Conservation (phyloP, 2,113 vertebrate genomes). For the Climacteris rufus region DNA sequence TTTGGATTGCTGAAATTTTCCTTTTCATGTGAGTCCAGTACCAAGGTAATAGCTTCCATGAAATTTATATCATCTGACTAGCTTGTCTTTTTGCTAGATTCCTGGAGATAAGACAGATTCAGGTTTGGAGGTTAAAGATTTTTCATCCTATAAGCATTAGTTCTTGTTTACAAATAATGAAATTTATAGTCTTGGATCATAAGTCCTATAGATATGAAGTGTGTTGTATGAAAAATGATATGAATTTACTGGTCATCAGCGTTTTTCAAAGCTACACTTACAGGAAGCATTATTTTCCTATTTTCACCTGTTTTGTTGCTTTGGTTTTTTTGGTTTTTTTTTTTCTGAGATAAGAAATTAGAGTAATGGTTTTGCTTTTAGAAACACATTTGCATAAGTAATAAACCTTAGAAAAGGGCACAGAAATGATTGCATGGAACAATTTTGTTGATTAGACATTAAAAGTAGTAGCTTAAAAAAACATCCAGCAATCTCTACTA, state of each 20-base stretch:
- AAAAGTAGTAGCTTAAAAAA: not conserved
- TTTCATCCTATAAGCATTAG: not conserved
- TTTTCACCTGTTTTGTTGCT: not conserved
- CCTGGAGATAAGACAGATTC: not conserved
- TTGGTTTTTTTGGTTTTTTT: not conserved
- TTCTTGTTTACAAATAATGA: not conserved
- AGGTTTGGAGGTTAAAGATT: not conserved
- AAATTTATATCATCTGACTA: not conserved
- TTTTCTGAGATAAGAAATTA: not conserved
- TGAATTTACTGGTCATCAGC: not conserved
- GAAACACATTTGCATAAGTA: not conserved
- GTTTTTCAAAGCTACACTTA: not conserved
- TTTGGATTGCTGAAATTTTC: not conserved
- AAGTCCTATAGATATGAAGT: not conserved
- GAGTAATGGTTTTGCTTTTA: not conserved
- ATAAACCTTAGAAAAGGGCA: not conserved
- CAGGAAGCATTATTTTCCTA: not conserved
- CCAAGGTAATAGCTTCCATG: not conserved
- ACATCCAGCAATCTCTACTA: not conserved
- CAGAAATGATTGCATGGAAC: not conserved
- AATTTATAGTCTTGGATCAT: not conserved
- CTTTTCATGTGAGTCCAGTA: not conserved
- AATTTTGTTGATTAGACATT: not conserved
- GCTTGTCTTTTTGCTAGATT: not conserved
- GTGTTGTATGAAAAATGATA: not conserved